Base-by-base conservation (phyloP, 2,888 invertebrate genomes). In the Galerucella calmariensis region DNA sequence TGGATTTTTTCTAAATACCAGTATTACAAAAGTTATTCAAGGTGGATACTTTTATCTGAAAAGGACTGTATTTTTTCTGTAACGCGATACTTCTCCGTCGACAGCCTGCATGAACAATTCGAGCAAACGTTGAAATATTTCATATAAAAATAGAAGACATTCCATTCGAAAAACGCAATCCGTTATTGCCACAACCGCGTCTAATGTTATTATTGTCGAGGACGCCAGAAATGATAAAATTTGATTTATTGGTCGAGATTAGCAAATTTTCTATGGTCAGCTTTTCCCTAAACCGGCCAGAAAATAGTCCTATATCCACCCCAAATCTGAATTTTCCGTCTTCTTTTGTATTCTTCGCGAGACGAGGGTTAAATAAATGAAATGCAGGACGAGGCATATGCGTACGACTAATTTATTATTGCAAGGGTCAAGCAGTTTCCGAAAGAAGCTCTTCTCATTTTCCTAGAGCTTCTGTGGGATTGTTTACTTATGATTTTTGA, bases 261-360 rank as follows among this genome's bases (percentile, higher is more conserved):
- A 82, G 79, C 77, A 75, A 80, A 82, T 81, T 81, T 78, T 78
- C 81, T 78, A 82, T 78, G 81, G 82, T 79, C 79, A 80, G 77
- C 80, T 79, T 72, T 78, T 79, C 73, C 77, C 80, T 77, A 80
- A 79, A 78, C 75, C 73, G 65, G 69, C 75, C 79, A 78, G 80
- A 80, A 80, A 79, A 78, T 77, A 72, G 73, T 70, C 72, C 73
- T 73, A 69, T 76, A 78, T 75, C 75, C 78, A 77, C 79, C 79
- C 77, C 48, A 75, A 75, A 77, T 75, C 74, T 75, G 72, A 67
- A 62, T 75, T 74, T 75, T 75, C 74, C 74, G 75, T 75, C 73
- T 77, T 75, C 70, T 72, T 76, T 74, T 77, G 73, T 68, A 77
- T 74, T 67, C 73, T 67, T 65, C 46, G 63, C 63, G 63, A 65